Evolutionary conservation across 2,797 vertebrate genomes (phyloP).

Genomic region (Tenualosa ilisha): DNA sequence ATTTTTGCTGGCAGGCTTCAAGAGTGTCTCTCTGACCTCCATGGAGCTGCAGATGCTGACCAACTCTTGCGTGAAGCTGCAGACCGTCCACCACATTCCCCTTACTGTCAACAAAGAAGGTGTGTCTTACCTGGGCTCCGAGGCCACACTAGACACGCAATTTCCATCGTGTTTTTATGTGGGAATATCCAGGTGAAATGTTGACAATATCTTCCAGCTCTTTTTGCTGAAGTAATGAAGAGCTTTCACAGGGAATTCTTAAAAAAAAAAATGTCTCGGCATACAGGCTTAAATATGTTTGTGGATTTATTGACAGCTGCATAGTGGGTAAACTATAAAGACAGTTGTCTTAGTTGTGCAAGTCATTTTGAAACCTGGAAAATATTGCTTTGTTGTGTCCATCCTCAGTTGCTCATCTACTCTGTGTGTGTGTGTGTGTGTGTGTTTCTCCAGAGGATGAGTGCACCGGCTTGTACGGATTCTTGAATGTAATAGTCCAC

Average conservation of each 20-base stretch:
- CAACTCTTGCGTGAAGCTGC: constrained; percentile 95
- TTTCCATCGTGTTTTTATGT: not conserved
- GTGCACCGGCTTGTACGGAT: constrained; percentile 89
- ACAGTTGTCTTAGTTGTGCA: not conserved
- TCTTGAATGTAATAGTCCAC: constrained; percentile 97
- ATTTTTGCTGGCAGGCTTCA: constrained; percentile 78
- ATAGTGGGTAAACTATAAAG: not conserved
- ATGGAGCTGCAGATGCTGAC: constrained; percentile 98
- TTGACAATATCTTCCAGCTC: not conserved
- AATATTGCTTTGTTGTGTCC: not conserved
- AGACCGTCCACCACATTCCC: constrained; percentile 94
- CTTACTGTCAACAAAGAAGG: constrained; percentile 95
- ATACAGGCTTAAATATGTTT: not conserved
- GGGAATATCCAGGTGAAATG: not conserved
- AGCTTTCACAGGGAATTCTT: not conserved
- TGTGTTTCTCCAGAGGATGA: constrained; percentile 87
- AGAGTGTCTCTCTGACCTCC: constrained; percentile 89
- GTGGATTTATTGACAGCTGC: not conserved
- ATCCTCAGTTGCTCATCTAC: not conserved
- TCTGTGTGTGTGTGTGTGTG: not conserved
- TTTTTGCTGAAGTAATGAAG: not conserved
- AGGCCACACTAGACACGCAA: not conserved
- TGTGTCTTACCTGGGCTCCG: constrained; percentile 53
- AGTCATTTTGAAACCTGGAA: not conserved
- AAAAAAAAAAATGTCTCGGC: not conserved